A percentile compares a stretch with the other conserved stretches of the same genome.
Evolutionary conservation across 2,797 vertebrate genomes (phyloP).

Genomic region (Syngnathus acus): DNA sequence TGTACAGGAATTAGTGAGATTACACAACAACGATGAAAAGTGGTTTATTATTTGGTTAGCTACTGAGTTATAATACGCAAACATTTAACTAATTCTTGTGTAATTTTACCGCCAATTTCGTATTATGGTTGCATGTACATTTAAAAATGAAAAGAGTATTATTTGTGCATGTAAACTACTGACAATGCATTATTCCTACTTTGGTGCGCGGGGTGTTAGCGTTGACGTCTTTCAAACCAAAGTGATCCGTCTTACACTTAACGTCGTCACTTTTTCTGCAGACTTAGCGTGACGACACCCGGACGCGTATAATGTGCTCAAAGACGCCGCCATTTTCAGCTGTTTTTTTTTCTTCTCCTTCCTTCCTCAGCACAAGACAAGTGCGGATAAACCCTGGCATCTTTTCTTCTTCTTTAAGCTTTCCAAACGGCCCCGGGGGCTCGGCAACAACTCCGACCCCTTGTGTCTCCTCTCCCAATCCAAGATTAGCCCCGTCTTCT

Average conservation of each 20-base stretch:
- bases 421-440: slow-evolving; percentile 65
- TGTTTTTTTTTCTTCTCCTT: slow-evolving; percentile 32
- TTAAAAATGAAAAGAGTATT: background rate
- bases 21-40: no score
- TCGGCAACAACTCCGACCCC: slow-evolving; percentile 68
- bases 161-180: background rate
- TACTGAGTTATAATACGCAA: no score
- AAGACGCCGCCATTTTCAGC: slow-evolving; percentile 1
- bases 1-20: no score
- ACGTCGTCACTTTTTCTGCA: background rate
- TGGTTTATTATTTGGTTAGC: no score
- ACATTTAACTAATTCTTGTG: no score
- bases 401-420: slow-evolving; percentile 41
- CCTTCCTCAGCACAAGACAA: slow-evolving; percentile 43
- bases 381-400: slow-evolving; percentile 50
- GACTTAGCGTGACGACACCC: slow-evolving; percentile 13
- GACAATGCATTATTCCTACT: background rate
- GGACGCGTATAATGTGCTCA: slow-evolving; percentile 6
- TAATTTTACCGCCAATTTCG: no score
- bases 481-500: slow-evolving; percentile 75
- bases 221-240: background rate
- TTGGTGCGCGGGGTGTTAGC: background rate
- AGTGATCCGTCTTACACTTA: background rate
- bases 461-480: slow-evolving; percentile 72
- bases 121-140: background rate